These are phyloP conservation scores for Drosophila siamana DNA, from an alignment of 2,888 invertebrate genomes.

Conservation along the genomic window DNA sequence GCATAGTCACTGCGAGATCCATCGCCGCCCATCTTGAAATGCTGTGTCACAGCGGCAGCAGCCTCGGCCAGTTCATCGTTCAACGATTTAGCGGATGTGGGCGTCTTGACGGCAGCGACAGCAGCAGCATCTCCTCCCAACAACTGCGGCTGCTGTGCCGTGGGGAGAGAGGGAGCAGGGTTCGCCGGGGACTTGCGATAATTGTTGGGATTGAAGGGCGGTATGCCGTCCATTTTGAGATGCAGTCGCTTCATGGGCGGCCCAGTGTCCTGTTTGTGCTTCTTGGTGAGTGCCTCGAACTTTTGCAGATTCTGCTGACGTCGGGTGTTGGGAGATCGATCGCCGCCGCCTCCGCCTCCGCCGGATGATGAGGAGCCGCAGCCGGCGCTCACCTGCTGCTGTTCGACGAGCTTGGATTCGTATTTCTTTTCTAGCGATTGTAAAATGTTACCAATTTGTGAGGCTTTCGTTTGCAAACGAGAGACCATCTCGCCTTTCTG, in stretches of 20 bases:
- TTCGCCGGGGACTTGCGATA: slow-evolving; percentile 86
- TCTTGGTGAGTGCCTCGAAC: slow-evolving; percentile 84
- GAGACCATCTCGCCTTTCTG: slow-evolving; percentile 98
- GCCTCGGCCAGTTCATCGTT: slow-evolving; percentile 76
- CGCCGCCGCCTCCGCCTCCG: slow-evolving; percentile 48
- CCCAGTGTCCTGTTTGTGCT: slow-evolving; percentile 84
- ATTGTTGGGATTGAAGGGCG: slow-evolving; percentile 86
- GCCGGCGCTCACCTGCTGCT: slow-evolving; percentile 87
- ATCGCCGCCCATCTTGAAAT: slow-evolving; percentile 63
- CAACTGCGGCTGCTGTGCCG: slow-evolving; percentile 1
- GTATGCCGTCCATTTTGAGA: slow-evolving; percentile 85
- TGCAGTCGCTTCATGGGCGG: slow-evolving; percentile 85
- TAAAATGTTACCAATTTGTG: slow-evolving; percentile 97
- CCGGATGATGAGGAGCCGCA: slow-evolving; percentile 27
- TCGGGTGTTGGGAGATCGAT: slow-evolving; percentile 83
- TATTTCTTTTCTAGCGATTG: slow-evolving; percentile 93
- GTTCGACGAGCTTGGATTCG: slow-evolving; percentile 87
- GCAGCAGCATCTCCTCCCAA: slow-evolving; percentile 27
- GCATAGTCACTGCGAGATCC: slow-evolving; percentile 73
- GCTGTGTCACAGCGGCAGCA: slow-evolving; percentile 60
- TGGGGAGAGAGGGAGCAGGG: slow-evolving; percentile 61
- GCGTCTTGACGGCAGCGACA: slow-evolving; percentile 80
- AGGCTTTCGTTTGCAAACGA: slow-evolving; percentile 97
- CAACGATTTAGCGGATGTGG: slow-evolving; percentile 84
- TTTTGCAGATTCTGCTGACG: slow-evolving; percentile 84